Evolutionary conservation across 2,797 vertebrate genomes (phyloP).

Genomic region (Rhinella marina): DNA sequence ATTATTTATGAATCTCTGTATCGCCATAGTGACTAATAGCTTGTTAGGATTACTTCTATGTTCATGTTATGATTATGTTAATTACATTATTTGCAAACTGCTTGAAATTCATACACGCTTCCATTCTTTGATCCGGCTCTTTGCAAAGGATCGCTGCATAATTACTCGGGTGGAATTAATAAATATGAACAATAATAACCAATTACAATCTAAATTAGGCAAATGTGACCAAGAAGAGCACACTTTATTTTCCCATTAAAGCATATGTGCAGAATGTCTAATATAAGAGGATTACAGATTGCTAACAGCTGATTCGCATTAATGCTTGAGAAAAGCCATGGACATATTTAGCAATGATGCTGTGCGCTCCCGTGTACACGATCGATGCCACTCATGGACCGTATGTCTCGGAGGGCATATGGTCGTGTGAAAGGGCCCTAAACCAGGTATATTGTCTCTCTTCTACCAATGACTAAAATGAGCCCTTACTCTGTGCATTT

Average conservation of each 20-base stretch:
- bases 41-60: neutral
- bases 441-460: too few species aligned
- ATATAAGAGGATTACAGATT: conserved; percentile 11
- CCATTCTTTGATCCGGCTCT: conserved; percentile 8
- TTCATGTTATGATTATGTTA: conserved; percentile 29
- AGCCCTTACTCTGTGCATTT: too few species aligned
- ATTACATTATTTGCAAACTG: conserved; percentile 30
- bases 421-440: too few species aligned
- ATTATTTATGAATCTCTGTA: neutral
- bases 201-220: conserved; percentile 6
- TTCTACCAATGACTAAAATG: too few species aligned
- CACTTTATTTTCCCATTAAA: neutral
- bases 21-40: conserved; percentile 13
- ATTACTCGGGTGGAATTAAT: conserved; percentile 29
- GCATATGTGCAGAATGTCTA: neutral
- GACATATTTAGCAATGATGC: neutral
- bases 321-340: neutral
- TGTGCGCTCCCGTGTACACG: neutral
- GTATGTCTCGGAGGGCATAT: too few species aligned
- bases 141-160: neutral
- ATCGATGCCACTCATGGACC: too few species aligned
- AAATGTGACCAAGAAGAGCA: neutral
- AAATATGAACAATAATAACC: conserved; percentile 29
- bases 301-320: conserved; percentile 9
- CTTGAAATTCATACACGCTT: conserved; percentile 15